Base-by-base conservation (phyloP, 2,888 invertebrate species). In the Eilema sororculum region DNA sequence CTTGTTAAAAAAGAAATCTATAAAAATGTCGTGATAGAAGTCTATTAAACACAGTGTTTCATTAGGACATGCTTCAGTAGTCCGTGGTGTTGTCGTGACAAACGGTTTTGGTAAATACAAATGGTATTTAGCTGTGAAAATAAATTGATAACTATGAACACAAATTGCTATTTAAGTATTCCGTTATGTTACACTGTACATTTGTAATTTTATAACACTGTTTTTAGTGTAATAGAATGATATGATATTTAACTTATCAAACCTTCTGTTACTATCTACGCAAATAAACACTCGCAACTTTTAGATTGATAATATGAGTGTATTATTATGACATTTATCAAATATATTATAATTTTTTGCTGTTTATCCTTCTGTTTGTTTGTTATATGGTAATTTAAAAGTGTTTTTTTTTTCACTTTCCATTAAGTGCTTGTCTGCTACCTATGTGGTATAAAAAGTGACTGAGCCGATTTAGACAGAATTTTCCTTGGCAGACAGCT, bases 31-130 rank as follows among this genome's bases (percentile, higher is more conserved):
- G 37, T 62, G 67, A 56, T 33, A 56, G 24, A 68, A 30, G 56
- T 22, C 52, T 62, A 62, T 68, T 62, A 68, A 68, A 37, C n/a
- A 67, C 16, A n/a, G 10, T 52, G 20, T 61, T 67, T 67, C 52
- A 37, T 62, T 68, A 52, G 46, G 62, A 68, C n/a, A 52, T 61
- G 37, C 56, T 56, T 57, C 37, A 56, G 57, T 68, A 62, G 62
- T 68, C 33, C 10, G 56, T 56, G 33, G 24, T 56, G 67, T 37
- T 33, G 56, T 25, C 62, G 33, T 56, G 56, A 61, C 52, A 61
- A 62, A 52, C 12, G 30, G 52, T 68, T 67, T 61, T 16, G 52
- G 61, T 24, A 57, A 61, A 68, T 12, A 2, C 52, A 20, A 68
- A 33, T 8, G 33, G 67, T 62, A n/a, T 52, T 67, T 62, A 61